These are phyloP conservation scores for Rhynchophorus ferrugineus DNA, from an alignment of 1,140 invertebrate species.

Conservation along the genomic window DNA sequence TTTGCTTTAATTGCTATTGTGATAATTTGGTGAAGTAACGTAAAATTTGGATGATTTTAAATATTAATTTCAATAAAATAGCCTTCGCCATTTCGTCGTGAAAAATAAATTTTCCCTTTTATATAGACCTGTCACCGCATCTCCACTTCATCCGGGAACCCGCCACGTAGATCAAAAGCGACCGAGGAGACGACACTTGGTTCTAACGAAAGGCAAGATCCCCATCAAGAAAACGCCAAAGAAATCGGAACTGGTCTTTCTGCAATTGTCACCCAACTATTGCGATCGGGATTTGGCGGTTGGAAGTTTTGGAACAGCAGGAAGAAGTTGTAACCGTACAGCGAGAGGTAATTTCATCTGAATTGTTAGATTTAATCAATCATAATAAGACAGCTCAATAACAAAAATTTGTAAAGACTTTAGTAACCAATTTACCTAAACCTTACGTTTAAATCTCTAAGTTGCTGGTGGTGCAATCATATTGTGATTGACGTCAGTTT, in stretches of 20 bases:
- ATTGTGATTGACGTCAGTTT: too few species aligned
- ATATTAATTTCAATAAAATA: too few species aligned
- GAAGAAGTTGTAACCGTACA: slow-evolving; percentile 76
- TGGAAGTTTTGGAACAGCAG: slow-evolving; percentile 78
- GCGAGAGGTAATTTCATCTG: slow-evolving; percentile 53
- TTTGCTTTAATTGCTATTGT: too few species aligned
- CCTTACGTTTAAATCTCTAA: too few species aligned
- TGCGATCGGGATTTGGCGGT: slow-evolving; percentile 70
- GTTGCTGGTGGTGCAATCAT: too few species aligned
- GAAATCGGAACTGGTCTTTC: slow-evolving; percentile 77
- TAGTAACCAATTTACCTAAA: too few species aligned
- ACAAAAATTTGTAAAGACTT: too few species aligned
- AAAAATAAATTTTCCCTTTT: too few species aligned
- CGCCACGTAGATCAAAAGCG: slow-evolving; percentile 33
- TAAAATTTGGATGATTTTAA: too few species aligned
- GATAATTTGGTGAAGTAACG: too few species aligned
- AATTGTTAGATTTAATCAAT: neutral
- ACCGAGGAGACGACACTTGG: slow-evolving; percentile 26
- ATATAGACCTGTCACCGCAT: slow-evolving; percentile 55
- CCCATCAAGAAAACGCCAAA: slow-evolving; percentile 51
- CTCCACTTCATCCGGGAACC: slow-evolving; percentile 42
- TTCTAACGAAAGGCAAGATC: slow-evolving; percentile 36
- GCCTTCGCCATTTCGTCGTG: too few species aligned
- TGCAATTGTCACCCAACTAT: slow-evolving; percentile 87
- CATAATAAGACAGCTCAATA: too few species aligned